These are phyloP conservation scores for Seriola rivoliana DNA, from an alignment of 2,113 vertebrate species.

Conservation along the genomic window DNA sequence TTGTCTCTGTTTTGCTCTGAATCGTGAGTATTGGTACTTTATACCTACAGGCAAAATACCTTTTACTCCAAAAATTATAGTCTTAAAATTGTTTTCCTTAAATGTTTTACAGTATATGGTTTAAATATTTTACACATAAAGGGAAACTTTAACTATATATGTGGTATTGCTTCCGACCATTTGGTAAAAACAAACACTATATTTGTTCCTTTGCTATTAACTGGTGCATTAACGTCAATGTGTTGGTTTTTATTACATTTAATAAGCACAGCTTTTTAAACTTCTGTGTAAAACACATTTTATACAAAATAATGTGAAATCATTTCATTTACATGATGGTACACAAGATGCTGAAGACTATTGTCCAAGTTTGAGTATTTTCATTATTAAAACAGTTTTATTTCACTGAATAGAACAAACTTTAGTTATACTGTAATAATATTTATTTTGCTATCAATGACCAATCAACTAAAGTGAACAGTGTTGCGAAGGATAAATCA, in stretches of 20 bases:
- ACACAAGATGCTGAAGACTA: neutral
- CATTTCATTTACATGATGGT: no score
- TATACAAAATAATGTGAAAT: neutral
- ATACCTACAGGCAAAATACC: neutral
- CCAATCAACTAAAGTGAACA: neutral
- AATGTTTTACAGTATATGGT: constrained; percentile 8
- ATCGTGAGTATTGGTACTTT: constrained; percentile 15
- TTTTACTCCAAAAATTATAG: neutral
- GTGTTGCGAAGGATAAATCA: no score
- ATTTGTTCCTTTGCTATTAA: constrained; percentile 7
- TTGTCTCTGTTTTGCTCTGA: constrained; percentile 50
- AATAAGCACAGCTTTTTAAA: constrained; percentile 6
- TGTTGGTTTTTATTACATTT: neutral
- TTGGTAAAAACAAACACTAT: constrained; percentile 2
- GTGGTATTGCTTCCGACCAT: neutral
- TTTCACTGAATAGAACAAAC: neutral
- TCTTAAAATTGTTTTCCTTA: constrained; percentile 19
- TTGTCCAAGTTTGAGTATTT: neutral
- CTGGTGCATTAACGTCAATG: neutral
- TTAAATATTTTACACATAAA: constrained; percentile 30
- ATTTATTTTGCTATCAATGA: neutral
- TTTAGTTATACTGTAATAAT: neutral
- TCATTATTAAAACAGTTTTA: neutral
- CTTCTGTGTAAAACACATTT: neutral
- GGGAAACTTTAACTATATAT: constrained; percentile 25